These are phyloP conservation scores for Pachyrhynchus sulphureomaculatus DNA, from an alignment of 1,140 invertebrate species.

Conservation along the genomic window DNA sequence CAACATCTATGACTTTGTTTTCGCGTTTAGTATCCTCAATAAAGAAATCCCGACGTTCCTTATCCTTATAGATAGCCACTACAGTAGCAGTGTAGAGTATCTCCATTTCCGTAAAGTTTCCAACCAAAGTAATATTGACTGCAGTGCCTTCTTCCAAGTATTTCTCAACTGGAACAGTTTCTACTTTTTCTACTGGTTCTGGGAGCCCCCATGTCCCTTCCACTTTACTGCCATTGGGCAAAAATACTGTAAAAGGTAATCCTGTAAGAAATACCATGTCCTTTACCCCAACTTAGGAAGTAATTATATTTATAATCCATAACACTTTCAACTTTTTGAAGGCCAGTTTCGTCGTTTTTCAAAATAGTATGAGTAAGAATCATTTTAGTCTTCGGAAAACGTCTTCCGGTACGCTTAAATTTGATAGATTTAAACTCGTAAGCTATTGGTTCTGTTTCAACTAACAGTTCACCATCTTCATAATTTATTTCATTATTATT, in stretches of 20 bases:
- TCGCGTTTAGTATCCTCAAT: conserved; percentile 64
- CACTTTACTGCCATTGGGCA: conserved; percentile 60
- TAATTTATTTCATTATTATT: conserved; percentile 58
- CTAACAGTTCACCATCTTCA: conserved; percentile 70
- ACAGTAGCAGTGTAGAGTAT: conserved; percentile 71
- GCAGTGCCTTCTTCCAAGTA: conserved; percentile 71
- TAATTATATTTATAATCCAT: conserved; percentile 70
- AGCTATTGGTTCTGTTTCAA: conserved; percentile 73
- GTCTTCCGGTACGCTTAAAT: conserved; percentile 60
- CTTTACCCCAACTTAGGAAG: conserved; percentile 73
- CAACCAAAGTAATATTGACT: conserved; percentile 73
- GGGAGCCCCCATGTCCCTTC: conserved; percentile 70
- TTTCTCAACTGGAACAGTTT: conserved; percentile 61
- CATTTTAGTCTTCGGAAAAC: conserved; percentile 55
- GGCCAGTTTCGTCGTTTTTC: conserved; percentile 58
- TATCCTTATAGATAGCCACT: conserved; percentile 68
- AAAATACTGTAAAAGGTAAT: conserved; percentile 66
- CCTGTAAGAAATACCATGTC: conserved; percentile 73
- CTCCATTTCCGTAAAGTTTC: conserved; percentile 69
- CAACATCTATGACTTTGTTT: conserved; percentile 65
- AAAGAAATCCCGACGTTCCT: conserved; percentile 50
- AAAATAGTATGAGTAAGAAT: conserved; percentile 63
- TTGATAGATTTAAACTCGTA: conserved; percentile 71
- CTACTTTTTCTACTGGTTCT: conserved; percentile 59
- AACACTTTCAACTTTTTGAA: conserved; percentile 64